Evolutionary conservation across 2,888 invertebrate species (phyloP).

Genomic region (Neocrepidodera transversa): DNA sequence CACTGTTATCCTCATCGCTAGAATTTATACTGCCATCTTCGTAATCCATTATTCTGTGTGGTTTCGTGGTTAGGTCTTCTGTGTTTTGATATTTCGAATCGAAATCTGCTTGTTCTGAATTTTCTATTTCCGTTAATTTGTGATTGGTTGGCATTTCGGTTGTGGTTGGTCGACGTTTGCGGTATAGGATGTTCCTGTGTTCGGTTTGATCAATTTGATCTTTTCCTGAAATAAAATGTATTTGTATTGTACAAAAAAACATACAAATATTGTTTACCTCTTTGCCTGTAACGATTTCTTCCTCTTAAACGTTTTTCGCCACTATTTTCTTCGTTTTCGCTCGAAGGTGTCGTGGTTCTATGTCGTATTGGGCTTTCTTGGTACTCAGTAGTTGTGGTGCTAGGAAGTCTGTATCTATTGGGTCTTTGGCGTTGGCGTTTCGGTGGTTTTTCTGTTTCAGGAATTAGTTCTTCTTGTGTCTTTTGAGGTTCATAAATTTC

Average conservation of each 20-base stretch:
- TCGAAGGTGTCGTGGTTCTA: slow-evolving; percentile 29
- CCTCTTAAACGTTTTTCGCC: slow-evolving; percentile 31
- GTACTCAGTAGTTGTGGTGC: slow-evolving; percentile 23
- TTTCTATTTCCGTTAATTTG: slow-evolving; percentile 12
- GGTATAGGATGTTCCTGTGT: slow-evolving; percentile 8
- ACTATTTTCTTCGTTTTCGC: slow-evolving; percentile 27
- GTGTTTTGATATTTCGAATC: slow-evolving; percentile 21
- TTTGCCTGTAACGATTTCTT: slow-evolving; percentile 33
- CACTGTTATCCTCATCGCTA: slow-evolving; percentile 10
- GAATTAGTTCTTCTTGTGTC: slow-evolving; percentile 33
- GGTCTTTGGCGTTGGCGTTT: slow-evolving; percentile 14
- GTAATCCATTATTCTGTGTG: slow-evolving; percentile 13
- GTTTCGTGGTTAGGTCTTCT: slow-evolving; percentile 8
- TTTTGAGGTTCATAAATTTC: slow-evolving; percentile 48
- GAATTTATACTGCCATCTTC: slow-evolving; percentile 11
- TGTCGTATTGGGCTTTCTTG: slow-evolving; percentile 22
- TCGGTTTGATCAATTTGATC: slow-evolving; percentile 21
- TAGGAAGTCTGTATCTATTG: slow-evolving; percentile 36
- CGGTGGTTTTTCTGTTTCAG: slow-evolving; percentile 12
- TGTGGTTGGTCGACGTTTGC: slow-evolving; percentile 35
- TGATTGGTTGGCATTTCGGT: slow-evolving; percentile 37
- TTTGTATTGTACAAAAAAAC: too few relatives aligned
- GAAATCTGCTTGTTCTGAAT: slow-evolving; percentile 18
- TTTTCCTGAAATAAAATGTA: background rate
- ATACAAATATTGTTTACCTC: slow-evolving; percentile 25